Percentiles rank a stretch among this genome's conserved stretches.
These are phyloP conservation scores for Porites australiensis DNA, from an alignment of 64 coral and sea anemone genomes.

Conservation along the genomic window DNA sequence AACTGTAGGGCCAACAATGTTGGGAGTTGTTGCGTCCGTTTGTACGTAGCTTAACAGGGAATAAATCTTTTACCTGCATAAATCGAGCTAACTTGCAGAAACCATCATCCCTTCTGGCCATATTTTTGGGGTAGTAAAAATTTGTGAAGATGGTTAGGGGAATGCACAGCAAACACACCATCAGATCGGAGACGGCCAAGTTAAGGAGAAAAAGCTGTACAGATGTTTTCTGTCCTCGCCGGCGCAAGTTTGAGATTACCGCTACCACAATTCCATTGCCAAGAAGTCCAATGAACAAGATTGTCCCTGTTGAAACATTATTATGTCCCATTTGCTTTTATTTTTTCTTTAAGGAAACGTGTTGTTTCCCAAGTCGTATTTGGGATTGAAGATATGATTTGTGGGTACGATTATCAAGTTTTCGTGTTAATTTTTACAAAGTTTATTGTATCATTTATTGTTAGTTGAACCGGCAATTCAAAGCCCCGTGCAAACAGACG, in stretches of 20 bases:
- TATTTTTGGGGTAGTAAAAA: conserved; percentile 49
- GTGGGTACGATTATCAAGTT: no score
- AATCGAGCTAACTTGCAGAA: conserved; percentile 69
- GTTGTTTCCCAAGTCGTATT: no score
- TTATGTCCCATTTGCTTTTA: no score
- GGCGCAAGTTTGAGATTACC: conserved; percentile 53
- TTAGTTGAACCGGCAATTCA: no score
- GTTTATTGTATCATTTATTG: no score
- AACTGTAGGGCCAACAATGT: no score
- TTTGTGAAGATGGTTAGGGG: conserved; percentile 79
- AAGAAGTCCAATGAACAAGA: conserved; percentile 57
- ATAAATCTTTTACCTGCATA: conserved; percentile 57
- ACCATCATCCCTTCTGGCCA: conserved; percentile 42
- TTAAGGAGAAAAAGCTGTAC: conserved; percentile 81
- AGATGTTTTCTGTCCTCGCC: conserved; percentile 59
- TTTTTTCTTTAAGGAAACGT: no score
- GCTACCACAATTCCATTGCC: conserved; percentile 76
- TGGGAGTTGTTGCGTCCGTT: no score
- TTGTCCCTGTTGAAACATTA: conserved; percentile 6
- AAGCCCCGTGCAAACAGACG: no score
- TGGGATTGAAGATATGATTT: no score
- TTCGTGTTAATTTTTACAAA: no score
- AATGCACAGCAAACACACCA: conserved; percentile 79
- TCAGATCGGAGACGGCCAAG: conserved; percentile 75
- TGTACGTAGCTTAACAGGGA: no score